phyloP scores from a whole-genome alignment of 2,888 invertebrate genomes.

The Tetranychus truncatus region DNA sequence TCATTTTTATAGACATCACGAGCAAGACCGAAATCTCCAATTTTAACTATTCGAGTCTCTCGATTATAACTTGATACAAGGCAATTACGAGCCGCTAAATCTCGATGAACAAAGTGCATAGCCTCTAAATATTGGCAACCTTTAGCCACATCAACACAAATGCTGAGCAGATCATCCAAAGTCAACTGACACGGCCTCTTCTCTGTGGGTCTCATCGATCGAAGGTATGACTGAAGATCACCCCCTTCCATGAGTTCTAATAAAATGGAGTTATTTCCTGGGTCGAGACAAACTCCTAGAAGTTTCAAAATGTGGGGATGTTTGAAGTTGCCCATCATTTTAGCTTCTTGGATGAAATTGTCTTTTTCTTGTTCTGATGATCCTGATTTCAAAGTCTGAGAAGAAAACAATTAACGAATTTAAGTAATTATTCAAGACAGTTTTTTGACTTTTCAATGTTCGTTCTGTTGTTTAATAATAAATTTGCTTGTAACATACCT shows the following conservation, averaged over 20 bases:
- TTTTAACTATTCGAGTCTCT: conserved; percentile 59
- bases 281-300: conserved; percentile 79
- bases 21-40: conserved; percentile 90
- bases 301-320: conserved; percentile 84
- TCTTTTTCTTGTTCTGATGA: conserved; percentile 72
- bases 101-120: conserved; percentile 84
- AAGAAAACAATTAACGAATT: conserved; percentile 13
- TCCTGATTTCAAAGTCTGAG: conserved; percentile 68
- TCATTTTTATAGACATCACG: conserved; percentile 92
- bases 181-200: conserved; percentile 39
- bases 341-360: conserved; percentile 89
- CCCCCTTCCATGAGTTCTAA: conserved; percentile 95
- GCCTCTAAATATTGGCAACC: conserved; percentile 91
- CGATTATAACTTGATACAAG: conserved; percentile 43
- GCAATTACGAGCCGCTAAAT: conserved; percentile 88
- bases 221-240: conserved; percentile 73
- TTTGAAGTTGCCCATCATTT: conserved; percentile 89
- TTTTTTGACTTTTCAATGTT: background rate
- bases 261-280: conserved; percentile 51
- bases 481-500: background rate
- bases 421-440: background rate
- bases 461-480: too few relatives aligned
- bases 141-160: conserved; percentile 85
- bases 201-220: conserved; percentile 54
- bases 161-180: conserved; percentile 63